Evolutionary conservation across 2,888 invertebrate species (phyloP).

Genomic region (Plebejus argus): DNA sequence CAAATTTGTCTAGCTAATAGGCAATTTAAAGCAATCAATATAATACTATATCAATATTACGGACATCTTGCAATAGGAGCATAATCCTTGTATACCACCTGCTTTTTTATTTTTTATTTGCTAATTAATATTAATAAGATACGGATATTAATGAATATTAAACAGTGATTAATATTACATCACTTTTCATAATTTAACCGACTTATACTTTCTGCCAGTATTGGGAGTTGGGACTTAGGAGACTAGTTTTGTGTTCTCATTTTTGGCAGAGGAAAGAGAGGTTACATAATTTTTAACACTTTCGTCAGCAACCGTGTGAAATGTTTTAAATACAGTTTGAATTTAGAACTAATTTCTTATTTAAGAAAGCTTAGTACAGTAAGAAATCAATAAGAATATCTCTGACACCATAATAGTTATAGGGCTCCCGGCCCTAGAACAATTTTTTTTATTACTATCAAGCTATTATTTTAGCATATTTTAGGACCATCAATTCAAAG

Average conservation of each 20-base stretch:
- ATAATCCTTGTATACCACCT: neutral
- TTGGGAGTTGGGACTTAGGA: no score
- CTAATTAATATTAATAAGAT: neutral
- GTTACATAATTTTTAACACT: neutral
- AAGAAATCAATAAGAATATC: no score
- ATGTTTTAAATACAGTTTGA: neutral
- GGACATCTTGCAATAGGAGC: neutral
- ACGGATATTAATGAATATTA: neutral
- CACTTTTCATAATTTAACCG: neutral
- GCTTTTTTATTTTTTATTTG: no score
- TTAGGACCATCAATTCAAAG: no score
- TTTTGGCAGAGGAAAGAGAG: neutral
- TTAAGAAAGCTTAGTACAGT: no score
- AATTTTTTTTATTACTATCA: no score
- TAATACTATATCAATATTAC: neutral
- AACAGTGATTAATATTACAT: neutral
- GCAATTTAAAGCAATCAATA: neutral
- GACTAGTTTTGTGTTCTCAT: neutral
- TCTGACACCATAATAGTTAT: no score
- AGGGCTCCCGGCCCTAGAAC: no score
- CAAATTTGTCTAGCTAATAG: neutral
- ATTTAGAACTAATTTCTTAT: no score
- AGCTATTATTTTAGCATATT: no score
- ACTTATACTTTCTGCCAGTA: neutral
- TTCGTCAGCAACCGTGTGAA: neutral